Evolutionary conservation across 2,888 invertebrate genomes (phyloP), one percentile per base, ranked within the genome.

Genomic region (Melinaea marsaeus): DNA sequence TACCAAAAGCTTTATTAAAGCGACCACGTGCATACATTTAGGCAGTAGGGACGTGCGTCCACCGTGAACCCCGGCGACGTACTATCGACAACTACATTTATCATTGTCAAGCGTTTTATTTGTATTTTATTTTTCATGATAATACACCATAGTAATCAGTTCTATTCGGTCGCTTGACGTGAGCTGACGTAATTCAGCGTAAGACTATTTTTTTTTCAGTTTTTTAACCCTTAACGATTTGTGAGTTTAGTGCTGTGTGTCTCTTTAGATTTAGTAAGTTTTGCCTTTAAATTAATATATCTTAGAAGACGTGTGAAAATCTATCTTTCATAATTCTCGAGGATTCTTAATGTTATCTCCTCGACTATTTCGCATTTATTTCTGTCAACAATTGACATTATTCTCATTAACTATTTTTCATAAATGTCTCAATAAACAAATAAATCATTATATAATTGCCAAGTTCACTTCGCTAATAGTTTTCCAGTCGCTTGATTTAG

Each of bases 61-160:
- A 47, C 70, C 54, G 57, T 35, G 57, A 61, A 66, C n/a, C 64
- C 62, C 60, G 13, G 60, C 61, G 66, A 57, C 63, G 71, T 66
- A 71, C 75, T 75, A 73, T 67, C 72, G 66, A 74, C 73, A 73
- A 72, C 72, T 65, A 51, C 64, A 58, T 69, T 67, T 71, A 67
- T 78, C 74, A 73, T 64, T 61, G 62, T 67, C 62, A 66, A 67
- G 69, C 73, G 67, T 71, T 76, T 77, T 83, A 81, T 84, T 83
- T 86, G 79, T 84, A 72, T 85, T 77, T 81, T 79, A 79, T 82
- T 83, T 80, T 77, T 74, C 75, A 74, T 80, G 84, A 85, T 86
- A 84, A 84, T 78, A 71, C 72, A 66, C 62, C 67, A 72, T 72
- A 70, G 74, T 77, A 84, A 80, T 84, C 83, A 85, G 85, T 86